Percentiles rank a stretch among this genome's conserved stretches.
These are phyloP conservation scores for Leucosticte australis DNA, from an alignment of 2,113 vertebrate species.

Conservation along the genomic window DNA sequence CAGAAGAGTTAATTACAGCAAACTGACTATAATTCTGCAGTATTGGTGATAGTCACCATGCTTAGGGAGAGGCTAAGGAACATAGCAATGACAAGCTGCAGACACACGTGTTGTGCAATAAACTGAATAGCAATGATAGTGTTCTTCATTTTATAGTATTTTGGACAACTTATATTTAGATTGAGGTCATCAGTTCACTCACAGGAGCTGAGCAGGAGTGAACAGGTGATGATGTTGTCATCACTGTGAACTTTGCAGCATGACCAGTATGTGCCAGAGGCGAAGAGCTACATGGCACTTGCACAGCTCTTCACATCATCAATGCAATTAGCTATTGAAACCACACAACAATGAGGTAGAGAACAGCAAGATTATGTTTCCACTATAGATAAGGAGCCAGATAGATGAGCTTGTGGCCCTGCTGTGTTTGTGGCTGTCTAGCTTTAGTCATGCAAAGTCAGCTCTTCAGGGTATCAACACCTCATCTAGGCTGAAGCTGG, in stretches of 20 bases:
- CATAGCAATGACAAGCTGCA: neutral
- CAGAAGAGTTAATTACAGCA: neutral
- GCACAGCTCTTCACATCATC: neutral
- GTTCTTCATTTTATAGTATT: neutral
- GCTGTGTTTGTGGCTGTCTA: neutral
- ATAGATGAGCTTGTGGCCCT: neutral
- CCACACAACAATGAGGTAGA: neutral
- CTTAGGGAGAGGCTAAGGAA: neutral
- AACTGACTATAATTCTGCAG: neutral
- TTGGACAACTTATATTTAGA: neutral
- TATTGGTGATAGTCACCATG: neutral
- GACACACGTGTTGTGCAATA: neutral
- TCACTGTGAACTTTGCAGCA: neutral
- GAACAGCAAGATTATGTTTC: neutral
- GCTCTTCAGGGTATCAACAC: neutral
- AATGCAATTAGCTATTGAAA: neutral
- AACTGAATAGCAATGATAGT: neutral
- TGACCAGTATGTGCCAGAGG: neutral
- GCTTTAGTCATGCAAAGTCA: neutral
- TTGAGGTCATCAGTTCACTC: conserved; percentile 9
- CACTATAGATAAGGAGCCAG: neutral
- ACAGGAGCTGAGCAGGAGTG: neutral
- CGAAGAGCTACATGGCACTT: neutral
- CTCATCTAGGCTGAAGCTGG: neutral
- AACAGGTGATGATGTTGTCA: neutral